Evolutionary conservation across 2,113 vertebrate genomes (phyloP), one percentile per base, ranked within the genome.

Genomic region (Sialia sialis): DNA sequence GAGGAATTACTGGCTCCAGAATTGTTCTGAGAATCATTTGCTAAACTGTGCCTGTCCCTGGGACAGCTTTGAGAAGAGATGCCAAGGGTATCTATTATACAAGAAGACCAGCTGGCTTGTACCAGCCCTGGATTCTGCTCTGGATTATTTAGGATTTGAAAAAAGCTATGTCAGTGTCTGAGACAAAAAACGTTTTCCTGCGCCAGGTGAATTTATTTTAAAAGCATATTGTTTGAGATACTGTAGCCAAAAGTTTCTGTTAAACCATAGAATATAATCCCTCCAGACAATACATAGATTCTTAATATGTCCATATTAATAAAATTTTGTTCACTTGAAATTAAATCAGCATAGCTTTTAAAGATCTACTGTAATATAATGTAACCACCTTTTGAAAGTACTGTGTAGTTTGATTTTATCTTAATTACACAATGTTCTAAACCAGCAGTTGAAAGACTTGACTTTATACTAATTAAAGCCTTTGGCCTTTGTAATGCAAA

Each of bases 391-490:
- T 44, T 43, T 58, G n/a, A 68, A 94, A 91, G 32, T 84, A 38
- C 22, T 81, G 22, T 75, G 44, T 64, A 75, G 52, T 67, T 88
- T 90, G 76, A 66, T 87, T 94, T 95, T 89, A 58, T 58, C 85
- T 52, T 80, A 90, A 94, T 93, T 96, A 92, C 68, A 41, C 16
- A 9, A 7, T 77, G 62, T 70, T 94, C 54, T 91, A 89, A 95
- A 91, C 39, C 58, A 84, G 66, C 10, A 64, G 49, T n/a, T 63
- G 66, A 84, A 90, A 90, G 34, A 49, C 62, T 79, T 85, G 59
- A 73, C 84, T 87, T 92, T 72, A 25, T 39, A 51, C 44, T 91
- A 83, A 90, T 96, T 91, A 94, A 68, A 95, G 48, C 44, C 52
- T 77, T 64, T 83, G 79, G 63, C 62, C 77, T 93, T 93, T 94